phyloP scores from a whole-genome alignment of 2,888 invertebrate species.

The Agelastica alni region DNA sequence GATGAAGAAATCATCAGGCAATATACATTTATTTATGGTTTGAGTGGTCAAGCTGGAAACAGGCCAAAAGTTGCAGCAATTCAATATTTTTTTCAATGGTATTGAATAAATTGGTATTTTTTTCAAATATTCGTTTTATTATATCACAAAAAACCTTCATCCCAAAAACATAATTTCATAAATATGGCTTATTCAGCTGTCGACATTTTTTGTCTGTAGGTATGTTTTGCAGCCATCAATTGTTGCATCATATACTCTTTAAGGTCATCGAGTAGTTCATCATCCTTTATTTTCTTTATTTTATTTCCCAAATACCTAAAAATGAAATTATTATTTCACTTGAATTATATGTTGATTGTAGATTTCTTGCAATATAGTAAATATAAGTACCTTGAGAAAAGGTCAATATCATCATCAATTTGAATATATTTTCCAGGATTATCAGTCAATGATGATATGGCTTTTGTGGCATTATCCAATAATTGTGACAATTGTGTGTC shows the following conservation, averaged over 20 bases:
- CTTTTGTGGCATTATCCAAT: not conserved
- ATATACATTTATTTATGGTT: constrained; percentile 8
- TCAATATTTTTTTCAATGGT: not conserved
- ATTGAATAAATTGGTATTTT: not conserved
- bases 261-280: no score
- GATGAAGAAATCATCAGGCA: constrained; percentile 11
- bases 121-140: not conserved
- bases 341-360: not conserved
- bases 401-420: not conserved
- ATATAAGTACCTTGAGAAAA: not conserved
- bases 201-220: no score
- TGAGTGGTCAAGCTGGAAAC: constrained; percentile 18
- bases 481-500: not conserved
- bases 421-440: not conserved
- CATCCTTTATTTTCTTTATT: not conserved
- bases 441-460: not conserved
- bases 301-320: not conserved
- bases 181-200: no score
- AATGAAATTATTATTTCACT: not conserved
- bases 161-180: not conserved
- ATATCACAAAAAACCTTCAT: not conserved
- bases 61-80: not conserved
- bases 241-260: no score
- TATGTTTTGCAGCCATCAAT: no score
- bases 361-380: not conserved